phyloP scores from a whole-genome alignment of 1,140 invertebrate species.

The Drosophila grimshawi region DNA sequence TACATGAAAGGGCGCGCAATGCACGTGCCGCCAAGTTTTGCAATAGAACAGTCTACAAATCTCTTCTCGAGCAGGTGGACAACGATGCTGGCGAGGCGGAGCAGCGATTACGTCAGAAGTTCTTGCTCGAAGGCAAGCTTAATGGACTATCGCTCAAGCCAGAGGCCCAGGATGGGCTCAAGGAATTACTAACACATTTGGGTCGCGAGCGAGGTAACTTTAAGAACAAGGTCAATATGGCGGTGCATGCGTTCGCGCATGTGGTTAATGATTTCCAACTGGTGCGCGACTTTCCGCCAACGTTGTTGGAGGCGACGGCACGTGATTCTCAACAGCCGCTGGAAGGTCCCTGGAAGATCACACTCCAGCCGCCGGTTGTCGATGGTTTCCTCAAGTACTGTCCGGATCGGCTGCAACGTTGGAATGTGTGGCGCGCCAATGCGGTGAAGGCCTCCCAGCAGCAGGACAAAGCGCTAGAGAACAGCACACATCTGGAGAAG shows the following conservation, averaged over 20 bases:
- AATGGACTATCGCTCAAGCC: slow-evolving; percentile 89
- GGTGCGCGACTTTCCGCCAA: slow-evolving; percentile 90
- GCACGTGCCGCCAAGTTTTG: slow-evolving; percentile 89
- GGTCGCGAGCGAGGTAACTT: slow-evolving; percentile 86
- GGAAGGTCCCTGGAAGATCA: slow-evolving; percentile 92
- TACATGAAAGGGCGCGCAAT: slow-evolving; percentile 89
- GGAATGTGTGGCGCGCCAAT: slow-evolving; percentile 93
- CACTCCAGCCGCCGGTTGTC: slow-evolving; percentile 89
- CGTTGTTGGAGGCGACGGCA: slow-evolving; percentile 89
- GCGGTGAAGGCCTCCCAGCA: slow-evolving; percentile 89
- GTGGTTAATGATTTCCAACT: slow-evolving; percentile 88
- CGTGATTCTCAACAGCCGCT: slow-evolving; percentile 86
- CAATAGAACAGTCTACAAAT: slow-evolving; percentile 88
- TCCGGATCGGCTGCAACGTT: slow-evolving; percentile 90
- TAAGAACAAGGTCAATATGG: slow-evolving; percentile 87
- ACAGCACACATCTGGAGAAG: slow-evolving; percentile 91
- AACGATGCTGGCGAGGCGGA: slow-evolving; percentile 85
- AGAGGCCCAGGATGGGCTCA: slow-evolving; percentile 83
- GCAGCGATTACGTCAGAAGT: slow-evolving; percentile 90
- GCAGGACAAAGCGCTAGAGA: slow-evolving; percentile 88
- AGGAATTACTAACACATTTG: slow-evolving; percentile 85
- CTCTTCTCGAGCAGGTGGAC: slow-evolving; percentile 86
- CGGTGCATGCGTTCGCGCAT: slow-evolving; percentile 88
- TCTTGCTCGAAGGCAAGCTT: slow-evolving; percentile 91
- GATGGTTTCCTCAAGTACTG: slow-evolving; percentile 93